Percentiles rank a stretch among this genome's conserved stretches.
Conservation (phyloP, 53 echinoderm and acorn worm genomes). For the Mesocentrotus franciscanus region DNA sequence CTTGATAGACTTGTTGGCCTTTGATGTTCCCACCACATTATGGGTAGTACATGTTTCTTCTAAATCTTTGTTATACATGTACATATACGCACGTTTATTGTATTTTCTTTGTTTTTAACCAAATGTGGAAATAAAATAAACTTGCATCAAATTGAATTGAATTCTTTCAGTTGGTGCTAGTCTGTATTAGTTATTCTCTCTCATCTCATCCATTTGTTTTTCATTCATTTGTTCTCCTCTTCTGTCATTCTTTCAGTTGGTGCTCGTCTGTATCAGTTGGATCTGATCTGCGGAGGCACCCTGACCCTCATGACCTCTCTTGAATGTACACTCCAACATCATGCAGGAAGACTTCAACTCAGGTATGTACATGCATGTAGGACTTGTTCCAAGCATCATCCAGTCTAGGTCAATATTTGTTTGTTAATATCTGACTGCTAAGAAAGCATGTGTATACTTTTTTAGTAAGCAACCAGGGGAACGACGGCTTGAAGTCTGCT, state of each 20-base stretch:
- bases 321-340: conserved; percentile 74
- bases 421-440: too few species aligned
- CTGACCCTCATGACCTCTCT: conserved; percentile 87
- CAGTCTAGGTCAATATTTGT: neutral
- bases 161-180: conserved; percentile 78
- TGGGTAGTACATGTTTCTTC: too few species aligned
- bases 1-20: too few species aligned
- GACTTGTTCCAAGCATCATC: neutral
- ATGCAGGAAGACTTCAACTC: conserved; percentile 82
- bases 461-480: too few species aligned
- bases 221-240: neutral
- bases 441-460: too few species aligned
- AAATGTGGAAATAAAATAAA: too few species aligned
- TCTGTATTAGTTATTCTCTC: conserved; percentile 66
- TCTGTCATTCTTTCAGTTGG: conserved; percentile 74
- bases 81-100: too few species aligned
- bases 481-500: too few species aligned
- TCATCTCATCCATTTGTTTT: neutral
- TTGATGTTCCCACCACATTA: too few species aligned
- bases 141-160: too few species aligned
- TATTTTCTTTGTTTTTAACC: too few species aligned
- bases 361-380: conserved; percentile 70
- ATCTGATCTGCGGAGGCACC: conserved; percentile 93
- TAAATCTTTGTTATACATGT: too few species aligned
- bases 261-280: conserved; percentile 85